Conservation (phyloP, 1,140 invertebrate species). For the Panagrolaimus sp. region DNA sequence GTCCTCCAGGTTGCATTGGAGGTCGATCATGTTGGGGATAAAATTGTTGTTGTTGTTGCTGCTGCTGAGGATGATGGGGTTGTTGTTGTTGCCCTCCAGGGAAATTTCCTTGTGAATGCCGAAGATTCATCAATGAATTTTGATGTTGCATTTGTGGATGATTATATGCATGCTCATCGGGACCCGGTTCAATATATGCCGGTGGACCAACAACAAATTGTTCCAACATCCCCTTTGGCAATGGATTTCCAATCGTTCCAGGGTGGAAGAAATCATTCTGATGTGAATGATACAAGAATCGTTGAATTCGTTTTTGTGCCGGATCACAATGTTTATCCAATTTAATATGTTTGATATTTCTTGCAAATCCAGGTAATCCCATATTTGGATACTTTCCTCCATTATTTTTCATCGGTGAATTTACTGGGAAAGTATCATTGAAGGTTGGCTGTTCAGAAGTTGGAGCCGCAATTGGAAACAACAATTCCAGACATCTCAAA, state of each 20-base stretch:
- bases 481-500: conserved; percentile 37
- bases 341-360: conserved; percentile 20
- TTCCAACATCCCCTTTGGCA: not conserved
- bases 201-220: not conserved
- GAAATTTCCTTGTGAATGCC: no score
- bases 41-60: not conserved
- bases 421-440: conserved; percentile 34
- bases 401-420: conserved; percentile 33
- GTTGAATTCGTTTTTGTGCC: conserved; percentile 18
- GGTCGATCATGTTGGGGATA: not conserved
- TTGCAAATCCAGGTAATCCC: conserved; percentile 15
- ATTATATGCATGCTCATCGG: no score
- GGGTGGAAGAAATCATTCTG: conserved; percentile 26
- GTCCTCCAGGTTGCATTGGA: not conserved
- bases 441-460: conserved; percentile 37
- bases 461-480: conserved; percentile 37
- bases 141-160: no score
- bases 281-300: conserved; percentile 34
- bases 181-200: not conserved
- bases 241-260: conserved; percentile 13
- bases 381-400: conserved; percentile 9
- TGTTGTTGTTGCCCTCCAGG: not conserved
- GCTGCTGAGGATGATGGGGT: not conserved
- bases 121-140: no score
- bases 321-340: conserved; percentile 19